phyloP scores from a whole-genome alignment of 2,888 invertebrate species.

The Eudemis profundana region DNA sequence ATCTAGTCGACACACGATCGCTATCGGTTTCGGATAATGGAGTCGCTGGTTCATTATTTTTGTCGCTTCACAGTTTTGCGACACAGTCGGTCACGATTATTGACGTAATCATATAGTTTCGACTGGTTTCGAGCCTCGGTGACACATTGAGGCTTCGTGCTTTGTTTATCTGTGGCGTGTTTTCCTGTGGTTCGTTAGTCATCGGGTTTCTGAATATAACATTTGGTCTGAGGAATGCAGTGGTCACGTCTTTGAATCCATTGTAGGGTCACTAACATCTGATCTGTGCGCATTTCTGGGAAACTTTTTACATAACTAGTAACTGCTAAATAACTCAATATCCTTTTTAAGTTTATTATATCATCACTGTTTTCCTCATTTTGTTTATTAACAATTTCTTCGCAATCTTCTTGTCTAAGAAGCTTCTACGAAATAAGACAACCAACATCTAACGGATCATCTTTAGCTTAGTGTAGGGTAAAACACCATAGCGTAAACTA shows the following conservation, averaged over 20 bases:
- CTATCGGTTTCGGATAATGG: constrained; percentile 67
- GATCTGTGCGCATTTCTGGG: neutral
- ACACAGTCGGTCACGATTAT: constrained; percentile 67
- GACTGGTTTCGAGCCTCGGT: constrained; percentile 65
- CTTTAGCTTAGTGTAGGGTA: too few species aligned
- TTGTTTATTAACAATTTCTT: neutral
- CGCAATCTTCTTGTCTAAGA: neutral
- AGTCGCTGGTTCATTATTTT: constrained; percentile 66
- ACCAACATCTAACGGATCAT: neutral
- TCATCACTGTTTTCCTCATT: neutral
- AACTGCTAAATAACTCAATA: too few species aligned
- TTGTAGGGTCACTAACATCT: constrained; percentile 3
- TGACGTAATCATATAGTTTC: constrained; percentile 67
- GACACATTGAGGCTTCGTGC: constrained; percentile 57
- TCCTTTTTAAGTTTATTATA: too few species aligned
- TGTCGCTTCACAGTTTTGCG: constrained; percentile 65
- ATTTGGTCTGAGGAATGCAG: constrained; percentile 13
- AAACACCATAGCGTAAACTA: constrained; percentile 9
- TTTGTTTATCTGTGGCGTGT: constrained; percentile 48
- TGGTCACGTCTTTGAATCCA: neutral
- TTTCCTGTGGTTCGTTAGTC: constrained; percentile 46
- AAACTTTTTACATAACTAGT: too few species aligned
- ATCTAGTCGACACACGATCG: constrained; percentile 56
- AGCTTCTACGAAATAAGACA: too few species aligned
- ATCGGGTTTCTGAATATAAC: constrained; percentile 20